Base-by-base conservation (phyloP, 2,888 invertebrate genomes). In the Oxycera nigricornis region DNA sequence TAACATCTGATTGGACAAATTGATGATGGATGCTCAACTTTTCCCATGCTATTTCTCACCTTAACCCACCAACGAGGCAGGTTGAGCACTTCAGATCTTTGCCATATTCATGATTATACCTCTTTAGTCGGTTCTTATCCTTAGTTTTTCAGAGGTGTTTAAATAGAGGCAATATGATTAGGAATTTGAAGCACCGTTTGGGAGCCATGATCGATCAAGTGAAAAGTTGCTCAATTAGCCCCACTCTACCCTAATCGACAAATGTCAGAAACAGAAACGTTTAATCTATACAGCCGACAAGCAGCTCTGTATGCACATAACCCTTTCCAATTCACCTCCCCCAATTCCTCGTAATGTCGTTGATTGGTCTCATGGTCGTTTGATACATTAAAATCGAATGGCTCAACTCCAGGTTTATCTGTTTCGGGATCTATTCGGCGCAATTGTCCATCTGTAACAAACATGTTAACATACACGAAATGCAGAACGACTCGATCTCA, bases 321-420 rank as follows among this genome's bases (percentile, higher is more conserved):
- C 11, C 3, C 1, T 2, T 22, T 39, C 1, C 4, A 20, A 20
- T 24, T 75, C 80, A 88, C 91, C 80, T 90, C 88, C 6, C 93
- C 93, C 2, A 94, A 82, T 28, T 90, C 88, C 80, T 93, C 93
- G 80, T 94, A 94, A 78, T 90, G 88, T 59, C 87, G 87, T 81
- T 93, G 92, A 81, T 92, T 93, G 77, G 90, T 89, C 4, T 85
- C 84, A 74, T 88, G 87, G 78, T 91, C 87, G 41, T 88, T 86
- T 77, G 87, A 89, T n/a, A 91, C 86, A 72, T 89, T 88, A 79
- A 91, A 93, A 75, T 89, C 87, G 81, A 91, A 93, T 4, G 88
- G 87, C 76, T 89, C 86, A 1, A 87, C 83, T 1, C 87, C 86
- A 3, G 86, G 79, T 46, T 87, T 81, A 0, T 89, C 89, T 6